Base-by-base conservation (phyloP, 53 echinoderm and acorn worm genomes). In the Antedon mediterranea region DNA sequence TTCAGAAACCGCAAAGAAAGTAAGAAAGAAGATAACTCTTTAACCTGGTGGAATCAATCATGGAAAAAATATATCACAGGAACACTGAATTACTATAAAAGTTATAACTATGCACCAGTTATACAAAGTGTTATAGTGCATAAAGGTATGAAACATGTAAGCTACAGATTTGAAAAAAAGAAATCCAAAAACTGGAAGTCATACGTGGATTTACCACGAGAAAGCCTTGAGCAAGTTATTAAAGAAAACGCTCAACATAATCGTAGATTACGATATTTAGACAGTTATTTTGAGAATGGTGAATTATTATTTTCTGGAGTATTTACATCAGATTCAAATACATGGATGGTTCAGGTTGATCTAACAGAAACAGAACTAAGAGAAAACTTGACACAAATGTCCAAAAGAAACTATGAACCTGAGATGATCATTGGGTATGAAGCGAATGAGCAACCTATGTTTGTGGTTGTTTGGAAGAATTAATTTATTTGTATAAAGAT, bases 291-390 rank as follows among this genome's bases (percentile, higher is more conserved):
- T 13, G 81, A 86, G 57, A 82, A 43, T 34, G 92, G 80, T 26
- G 41, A 83, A n/a, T 43, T 83, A 14, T 82, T 78, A 9, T 98
- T 98, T 72, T 92, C 98, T 23, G 92, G 90, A 8, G 78, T 98
- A 34, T 98, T 98, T 78, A 43, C 86, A 13, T 83, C 83, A 73
- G 83, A 15, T 32, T 28, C 32, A 3, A 79, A 71, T 31, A 32
- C 32, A 13, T 44, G 80, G 57, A 74, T 84, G 44, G 33, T 79
- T 31, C 79, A 84, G 26, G 31, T 78, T n/a, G 73, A 73, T 30
- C 43, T 84, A 8, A 42, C 78, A 71, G 78, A 34, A 30, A 34
- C 57, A 20, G 30, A 30, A 28, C 31, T 84, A 27, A n/a, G 73
- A 41, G 74, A 37, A 32, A 31, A 75, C 7, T 28, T 72, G 5